Evolutionary conservation across 2,888 invertebrate species (phyloP).

Genomic region (Lacanobia wlatinum): DNA sequence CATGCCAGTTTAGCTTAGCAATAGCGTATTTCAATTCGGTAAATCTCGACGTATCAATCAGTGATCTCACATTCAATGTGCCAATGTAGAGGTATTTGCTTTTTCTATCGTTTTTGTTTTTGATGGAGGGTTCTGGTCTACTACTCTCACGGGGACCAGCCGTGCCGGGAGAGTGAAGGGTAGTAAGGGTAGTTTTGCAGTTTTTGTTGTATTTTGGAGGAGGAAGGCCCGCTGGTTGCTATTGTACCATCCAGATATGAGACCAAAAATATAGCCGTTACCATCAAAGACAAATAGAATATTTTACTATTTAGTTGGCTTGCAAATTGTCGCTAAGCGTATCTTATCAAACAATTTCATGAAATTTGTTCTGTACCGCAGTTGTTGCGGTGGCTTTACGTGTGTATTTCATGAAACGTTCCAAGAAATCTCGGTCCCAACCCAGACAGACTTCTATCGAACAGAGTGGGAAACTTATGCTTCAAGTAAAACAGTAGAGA

Average conservation of each 20-base stretch:
- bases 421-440: background rate
- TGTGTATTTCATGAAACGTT: conserved; percentile 4
- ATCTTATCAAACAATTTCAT: background rate
- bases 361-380: background rate
- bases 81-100: too few relatives aligned
- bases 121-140: too few relatives aligned
- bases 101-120: too few relatives aligned
- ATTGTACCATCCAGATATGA: background rate
- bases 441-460: conserved; percentile 56
- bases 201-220: too few relatives aligned
- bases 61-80: too few relatives aligned
- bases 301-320: background rate
- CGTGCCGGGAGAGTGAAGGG: too few relatives aligned
- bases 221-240: too few relatives aligned
- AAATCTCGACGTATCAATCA: too few relatives aligned
- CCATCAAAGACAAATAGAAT: background rate
- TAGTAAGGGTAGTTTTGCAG: too few relatives aligned
- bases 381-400: background rate
- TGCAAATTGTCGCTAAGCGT: background rate
- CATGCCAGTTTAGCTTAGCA: too few relatives aligned
- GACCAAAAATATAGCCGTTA: background rate
- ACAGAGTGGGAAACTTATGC: conserved; percentile 59
- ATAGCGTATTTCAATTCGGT: too few relatives aligned
- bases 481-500: conserved; percentile 50
- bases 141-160: too few relatives aligned